Evolutionary conservation across 2,797 vertebrate genomes (phyloP).

Genomic region (Picus viridis): DNA sequence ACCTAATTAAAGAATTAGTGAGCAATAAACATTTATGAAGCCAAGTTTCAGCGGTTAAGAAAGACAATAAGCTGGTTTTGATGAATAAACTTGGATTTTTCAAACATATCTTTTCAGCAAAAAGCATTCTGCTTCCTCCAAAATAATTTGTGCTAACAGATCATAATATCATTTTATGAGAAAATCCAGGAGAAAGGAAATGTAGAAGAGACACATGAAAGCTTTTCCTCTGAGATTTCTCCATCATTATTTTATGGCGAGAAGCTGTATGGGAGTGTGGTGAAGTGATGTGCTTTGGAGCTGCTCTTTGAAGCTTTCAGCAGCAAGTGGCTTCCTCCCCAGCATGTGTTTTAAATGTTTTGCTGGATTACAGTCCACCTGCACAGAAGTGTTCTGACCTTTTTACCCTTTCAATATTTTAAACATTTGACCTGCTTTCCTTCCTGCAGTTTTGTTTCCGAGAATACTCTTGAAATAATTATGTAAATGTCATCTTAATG

Average conservation of each 20-base stretch:
- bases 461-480: constrained; percentile 58
- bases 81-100: background rate
- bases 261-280: background rate
- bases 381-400: background rate
- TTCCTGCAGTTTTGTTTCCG: constrained; percentile 43
- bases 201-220: constrained; percentile 1
- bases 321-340: constrained; percentile 35
- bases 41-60: background rate
- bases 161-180: background rate
- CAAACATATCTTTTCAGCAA: background rate
- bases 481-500: constrained; percentile 59
- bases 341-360: constrained; percentile 63
- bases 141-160: background rate
- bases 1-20: background rate
- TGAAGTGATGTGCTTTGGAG: constrained; percentile 18
- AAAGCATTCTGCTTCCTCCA: background rate
- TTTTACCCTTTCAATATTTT: constrained; percentile 48
- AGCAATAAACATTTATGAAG: background rate
- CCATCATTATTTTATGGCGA: constrained; percentile 41
- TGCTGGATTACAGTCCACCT: constrained; percentile 28
- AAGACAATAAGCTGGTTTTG: background rate
- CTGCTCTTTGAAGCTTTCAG: constrained; percentile 49
- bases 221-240: constrained; percentile 34
- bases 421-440: constrained; percentile 50
- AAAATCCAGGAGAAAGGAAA: constrained; percentile 11